Evolutionary conservation across 2,113 vertebrate genomes (phyloP).

Genomic region (Echinops telfairi): DNA sequence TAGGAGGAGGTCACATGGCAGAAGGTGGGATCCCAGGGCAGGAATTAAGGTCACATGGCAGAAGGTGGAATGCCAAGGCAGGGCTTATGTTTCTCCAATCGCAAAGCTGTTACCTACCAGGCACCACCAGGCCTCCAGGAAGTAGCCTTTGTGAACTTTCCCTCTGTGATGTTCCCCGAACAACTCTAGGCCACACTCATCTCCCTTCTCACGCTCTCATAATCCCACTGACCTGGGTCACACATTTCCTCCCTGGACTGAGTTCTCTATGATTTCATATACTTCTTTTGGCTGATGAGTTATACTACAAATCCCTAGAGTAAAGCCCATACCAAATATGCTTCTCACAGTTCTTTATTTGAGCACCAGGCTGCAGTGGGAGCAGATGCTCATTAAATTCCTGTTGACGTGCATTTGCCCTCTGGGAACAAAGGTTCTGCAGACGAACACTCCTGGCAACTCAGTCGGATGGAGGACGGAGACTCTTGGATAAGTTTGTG

Average conservation of each 20-base stretch:
- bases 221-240: background rate
- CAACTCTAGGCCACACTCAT: background rate
- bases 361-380: background rate
- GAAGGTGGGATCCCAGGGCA: background rate
- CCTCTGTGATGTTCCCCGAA: background rate
- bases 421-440: background rate
- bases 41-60: background rate
- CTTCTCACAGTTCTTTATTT: slow-evolving; percentile 24
- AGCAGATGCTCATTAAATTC: background rate
- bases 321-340: background rate
- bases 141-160: background rate
- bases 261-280: background rate
- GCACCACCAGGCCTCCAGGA: no score
- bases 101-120: background rate
- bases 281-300: background rate
- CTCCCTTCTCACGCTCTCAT: background rate
- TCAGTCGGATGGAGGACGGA: background rate
- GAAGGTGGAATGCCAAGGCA: background rate
- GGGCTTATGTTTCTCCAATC: background rate
- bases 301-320: background rate
- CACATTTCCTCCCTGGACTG: background rate
- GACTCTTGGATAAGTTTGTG: background rate
- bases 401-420: background rate
- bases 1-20: background rate
- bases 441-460: background rate